Evolutionary conservation across 2,888 invertebrate genomes (phyloP), one percentile per base, ranked within the genome.

Genomic region (Drosophila prostipennis): DNA sequence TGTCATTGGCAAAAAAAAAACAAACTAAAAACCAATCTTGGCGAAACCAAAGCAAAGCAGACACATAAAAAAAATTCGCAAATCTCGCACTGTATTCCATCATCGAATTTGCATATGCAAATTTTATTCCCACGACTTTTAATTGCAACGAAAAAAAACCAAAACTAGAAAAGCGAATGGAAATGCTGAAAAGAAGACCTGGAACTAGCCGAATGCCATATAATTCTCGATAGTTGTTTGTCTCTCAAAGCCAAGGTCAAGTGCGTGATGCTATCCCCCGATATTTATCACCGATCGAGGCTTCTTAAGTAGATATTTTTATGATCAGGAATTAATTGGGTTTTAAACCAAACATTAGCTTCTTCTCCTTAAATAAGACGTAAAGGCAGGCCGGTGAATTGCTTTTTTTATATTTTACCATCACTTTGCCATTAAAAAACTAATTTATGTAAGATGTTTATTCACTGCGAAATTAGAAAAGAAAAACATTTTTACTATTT

Each of bases 111-210:
- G 81, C 78, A 73, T 79, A 83, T 83, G 86, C 86, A 83, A 87
- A 83, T 85, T 68, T 56, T 49, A 80, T 87, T 83, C 82, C 88
- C 82, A 87, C 86, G 88, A 82, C 80, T 87, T 82, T 79, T 77
- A 82, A 82, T 85, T 87, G 76, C 57, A 43, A 14, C 19, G 60
- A 49, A 51, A 29, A 26, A 26, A 51, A 23, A 57, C 39, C 23
- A 23, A 37, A 61, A 34, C 63, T 32, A 68, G 37, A 43, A 32
- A 39, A 46, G 53, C 43, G 34, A 46, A 67, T 46, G 68, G 54
- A 65, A 67, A 53, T 53, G 67, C 68, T 7, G 19, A n/a, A 34
- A 48, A 46, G 32, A 59, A 60, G 51, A 52, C 61, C 43, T 57
- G 39, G 34, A 63, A 26, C 34, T 7, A 46, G 26, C 34, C 43